Conservation (phyloP, 1,140 invertebrate species). For the Druon quercuslanigerum region DNA sequence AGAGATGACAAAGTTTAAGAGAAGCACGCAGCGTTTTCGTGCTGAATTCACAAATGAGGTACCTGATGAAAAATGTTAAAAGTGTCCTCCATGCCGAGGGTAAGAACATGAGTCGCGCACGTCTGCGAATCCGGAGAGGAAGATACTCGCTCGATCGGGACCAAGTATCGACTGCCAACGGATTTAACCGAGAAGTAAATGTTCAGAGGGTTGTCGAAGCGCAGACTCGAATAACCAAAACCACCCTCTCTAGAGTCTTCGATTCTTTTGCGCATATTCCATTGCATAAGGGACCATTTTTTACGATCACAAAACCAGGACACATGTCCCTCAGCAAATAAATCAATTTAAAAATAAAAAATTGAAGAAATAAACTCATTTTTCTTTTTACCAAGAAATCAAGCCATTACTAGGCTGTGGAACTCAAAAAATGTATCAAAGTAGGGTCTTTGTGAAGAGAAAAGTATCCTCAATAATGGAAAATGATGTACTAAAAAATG, state of each 20-base stretch:
- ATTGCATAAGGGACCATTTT: not conserved
- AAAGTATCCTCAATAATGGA: too few species aligned
- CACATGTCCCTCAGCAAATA: too few species aligned
- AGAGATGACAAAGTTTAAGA: slow-evolving; percentile 2
- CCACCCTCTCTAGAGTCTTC: not conserved
- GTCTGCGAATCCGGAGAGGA: not conserved
- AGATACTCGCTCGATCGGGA: slow-evolving; percentile 34
- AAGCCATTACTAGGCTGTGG: too few species aligned
- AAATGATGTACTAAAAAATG: too few species aligned
- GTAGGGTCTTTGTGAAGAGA: too few species aligned
- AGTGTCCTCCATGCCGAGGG: slow-evolving; percentile 12
- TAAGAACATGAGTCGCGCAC: slow-evolving; percentile 23
- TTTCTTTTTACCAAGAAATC: too few species aligned
- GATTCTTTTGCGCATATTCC: slow-evolving; percentile 11
- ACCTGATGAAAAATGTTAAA: slow-evolving; percentile 24
- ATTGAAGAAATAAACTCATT: too few species aligned
- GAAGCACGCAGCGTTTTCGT: not conserved
- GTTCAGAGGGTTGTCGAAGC: slow-evolving; percentile 41
- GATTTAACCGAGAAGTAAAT: slow-evolving; percentile 33
- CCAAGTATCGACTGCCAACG: slow-evolving; percentile 57
- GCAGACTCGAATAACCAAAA: slow-evolving; percentile 49
- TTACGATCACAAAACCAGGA: too few species aligned
- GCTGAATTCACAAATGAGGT: not conserved
- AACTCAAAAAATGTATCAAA: too few species aligned
- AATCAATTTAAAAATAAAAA: too few species aligned